A percentile compares a stretch with the other conserved stretches of the same genome.
These are phyloP conservation scores for Narcine bancroftii DNA, from an alignment of 2,113 vertebrate species.

Conservation along the genomic window DNA sequence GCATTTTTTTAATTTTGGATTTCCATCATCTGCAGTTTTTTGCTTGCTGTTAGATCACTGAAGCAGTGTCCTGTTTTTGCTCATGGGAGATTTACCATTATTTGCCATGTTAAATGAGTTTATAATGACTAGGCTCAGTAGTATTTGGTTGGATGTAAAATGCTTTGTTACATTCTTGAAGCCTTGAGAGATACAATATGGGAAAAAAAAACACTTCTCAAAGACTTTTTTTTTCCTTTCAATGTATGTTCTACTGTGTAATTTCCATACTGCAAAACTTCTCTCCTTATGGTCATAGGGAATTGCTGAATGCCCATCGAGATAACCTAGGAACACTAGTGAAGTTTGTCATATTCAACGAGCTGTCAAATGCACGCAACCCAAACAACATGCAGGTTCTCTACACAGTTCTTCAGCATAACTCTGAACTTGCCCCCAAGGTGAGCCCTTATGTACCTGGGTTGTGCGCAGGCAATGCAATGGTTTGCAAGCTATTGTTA, in stretches of 20 bases:
- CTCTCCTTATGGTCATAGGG: slow-evolving; percentile 53
- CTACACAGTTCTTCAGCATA: slow-evolving; percentile 87
- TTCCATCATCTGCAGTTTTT: too few relatives aligned
- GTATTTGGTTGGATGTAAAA: too few relatives aligned
- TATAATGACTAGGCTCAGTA: too few relatives aligned
- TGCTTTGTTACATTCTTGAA: too few relatives aligned
- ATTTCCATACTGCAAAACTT: background rate
- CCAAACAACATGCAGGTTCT: slow-evolving; percentile 98
- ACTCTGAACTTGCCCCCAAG: slow-evolving; percentile 89
- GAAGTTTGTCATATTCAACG: slow-evolving; percentile 95
- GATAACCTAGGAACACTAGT: slow-evolving; percentile 93
- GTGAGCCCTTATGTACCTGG: slow-evolving; percentile 48
- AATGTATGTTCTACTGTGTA: background rate
- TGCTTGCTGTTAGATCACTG: too few relatives aligned
- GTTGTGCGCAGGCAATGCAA: background rate
- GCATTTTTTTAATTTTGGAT: too few relatives aligned
- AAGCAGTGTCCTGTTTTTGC: too few relatives aligned
- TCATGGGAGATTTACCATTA: too few relatives aligned
- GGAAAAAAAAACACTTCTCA: too few relatives aligned
- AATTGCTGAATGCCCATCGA: slow-evolving; percentile 82
- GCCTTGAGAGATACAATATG: too few relatives aligned
- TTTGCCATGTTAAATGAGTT: too few relatives aligned
- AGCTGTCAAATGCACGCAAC: slow-evolving; percentile 89
- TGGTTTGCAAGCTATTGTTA: background rate
- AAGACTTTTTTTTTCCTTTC: too few relatives aligned